Percentiles rank a stretch among this genome's conserved stretches.
phyloP scores from a whole-genome alignment of 2,113 vertebrate genomes.

The Leptobrachium leishanense region DNA sequence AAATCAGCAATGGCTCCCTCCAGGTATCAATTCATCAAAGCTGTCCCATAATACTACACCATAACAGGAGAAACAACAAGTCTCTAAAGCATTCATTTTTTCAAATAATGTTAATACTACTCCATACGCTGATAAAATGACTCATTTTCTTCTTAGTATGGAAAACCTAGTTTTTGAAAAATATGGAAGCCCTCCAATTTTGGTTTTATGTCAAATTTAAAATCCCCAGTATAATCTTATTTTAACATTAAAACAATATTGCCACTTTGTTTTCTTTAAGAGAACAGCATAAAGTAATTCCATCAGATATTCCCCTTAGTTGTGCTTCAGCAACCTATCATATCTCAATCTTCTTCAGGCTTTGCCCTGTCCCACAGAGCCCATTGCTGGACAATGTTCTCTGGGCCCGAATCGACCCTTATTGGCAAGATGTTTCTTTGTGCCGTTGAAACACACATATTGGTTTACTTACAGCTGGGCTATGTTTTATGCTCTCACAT shows the following conservation, averaged over 20 bases:
- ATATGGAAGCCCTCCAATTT: background rate
- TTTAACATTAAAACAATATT: constrained; percentile 54
- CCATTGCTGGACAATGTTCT: constrained; percentile 84
- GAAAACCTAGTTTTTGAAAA: constrained; percentile 52
- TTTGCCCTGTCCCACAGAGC: constrained; percentile 75
- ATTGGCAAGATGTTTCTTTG: constrained; percentile 69
- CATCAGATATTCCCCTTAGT: constrained; percentile 72
- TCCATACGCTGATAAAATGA: constrained; percentile 5
- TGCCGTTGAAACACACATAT: constrained; percentile 76
- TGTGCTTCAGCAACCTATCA: constrained; percentile 67
- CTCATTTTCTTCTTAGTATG: constrained; percentile 48
- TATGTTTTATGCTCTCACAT: constrained; percentile 77
- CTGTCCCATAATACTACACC: constrained; percentile 25
- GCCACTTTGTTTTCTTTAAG: constrained; percentile 61
- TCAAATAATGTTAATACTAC: constrained; percentile 24
- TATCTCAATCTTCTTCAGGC: constrained; percentile 63
- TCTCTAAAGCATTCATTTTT: constrained; percentile 36
- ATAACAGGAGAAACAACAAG: constrained; percentile 21
- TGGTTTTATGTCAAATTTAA: constrained; percentile 46
- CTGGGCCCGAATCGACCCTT: constrained; percentile 73
- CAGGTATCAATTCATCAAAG: constrained; percentile 42
- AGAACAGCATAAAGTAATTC: constrained; percentile 62
- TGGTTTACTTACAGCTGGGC: constrained; percentile 78
- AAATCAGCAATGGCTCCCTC: constrained; percentile 27
- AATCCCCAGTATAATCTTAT: constrained; percentile 53